Base-by-base conservation (phyloP, 2,113 vertebrate species). In the Symphodus melops region DNA sequence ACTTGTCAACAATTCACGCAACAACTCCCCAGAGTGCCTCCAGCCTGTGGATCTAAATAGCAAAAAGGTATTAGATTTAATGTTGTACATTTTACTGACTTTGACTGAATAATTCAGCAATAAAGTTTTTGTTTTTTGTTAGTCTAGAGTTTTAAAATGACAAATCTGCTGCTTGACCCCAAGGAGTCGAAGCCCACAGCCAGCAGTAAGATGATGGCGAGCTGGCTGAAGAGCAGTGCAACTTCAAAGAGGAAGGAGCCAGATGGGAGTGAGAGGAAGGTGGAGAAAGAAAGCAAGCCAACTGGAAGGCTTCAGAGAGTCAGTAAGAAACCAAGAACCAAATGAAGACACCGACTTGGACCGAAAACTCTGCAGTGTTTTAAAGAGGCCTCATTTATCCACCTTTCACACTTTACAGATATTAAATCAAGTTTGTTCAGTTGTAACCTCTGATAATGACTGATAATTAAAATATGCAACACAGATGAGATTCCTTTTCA, bases 1-100 rank as follows among this genome's bases (percentile, higher is more conserved):
- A 0, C 36, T 96, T 1, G 98, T 99, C 75, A 99, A 98, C 91
- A 98, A 95, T 23, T 86, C 94, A 0, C 92, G 93, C 58, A 98
- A 98, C 92, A 94, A 97, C 77, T 71, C 92, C 0, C 94, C 95
- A 0, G 92, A 98, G 82, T 99, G 98, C 68, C 77, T 98, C 8
- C 77, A 92, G 46, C 95, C 96, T 23, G 64, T 96, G 0, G 84
- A 96, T 77, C 86, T 92, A 14, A 83, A 84, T 21, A 67, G 63
- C 42, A 95, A 91, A 68, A 96, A 96, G 96, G 97, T 97, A 85
- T 51, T 1, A 1, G 1, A 41, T 55, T 70, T n/a, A 62, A 12
- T 23, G 0, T 10, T 7, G 28, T 33, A 33, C 11, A 3, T 36
- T 42, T 56, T 1, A 55, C 19, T 57, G 4, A 9, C 9, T 70